Base-by-base conservation (phyloP, 2,888 invertebrate species). In the Pachliopta kotzebuea region DNA sequence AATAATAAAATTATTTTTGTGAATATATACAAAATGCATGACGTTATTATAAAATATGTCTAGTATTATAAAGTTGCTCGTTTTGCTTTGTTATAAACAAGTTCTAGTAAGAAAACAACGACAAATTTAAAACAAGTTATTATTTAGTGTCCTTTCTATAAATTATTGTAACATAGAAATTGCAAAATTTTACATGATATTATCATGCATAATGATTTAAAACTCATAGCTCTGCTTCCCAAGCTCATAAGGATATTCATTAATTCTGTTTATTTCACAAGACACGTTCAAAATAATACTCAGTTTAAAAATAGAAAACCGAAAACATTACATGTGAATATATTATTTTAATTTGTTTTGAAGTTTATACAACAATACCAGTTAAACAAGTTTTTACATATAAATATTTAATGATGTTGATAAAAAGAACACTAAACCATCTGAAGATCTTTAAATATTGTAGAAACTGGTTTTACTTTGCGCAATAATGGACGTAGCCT, bases 331-430 rank as follows among this genome's bases (percentile, higher is more conserved):
- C 23, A 24, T n/a, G 14, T 17, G 20, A 55, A 7, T 54, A 55
- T 60, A 23, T 23, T 50, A 59, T 24, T 21, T 26, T 14, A 50
- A 60, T 42, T 8, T 42, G 20, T 62, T 45, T 45, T 45, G 45
- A n/a, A 17, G 58, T 29, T 55, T 55, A 45, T 29, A 26, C n/a
- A 55, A 63, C 53, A 52, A 54, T 49, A 29, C 60, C 21, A 26
- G 60, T 50, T 20, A 18, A 64, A 56, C 60, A 20, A 42, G 60
- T 64, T 37, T 54, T 26, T 17, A 53, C 18, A 23, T 24, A 42
- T n/a, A 29, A 56, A 56, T 31, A 64, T 50, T 42, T 42, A 50
- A 56, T 56, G 42, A 64, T 50, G 50, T 52, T 60, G 26, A 26
- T 4, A 20, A 50, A 60, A 60, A 18, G 52, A 60, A 18, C 49